Percentiles rank a stretch among this genome's conserved stretches.
Conservation (phyloP, 2,888 invertebrate species). For the Spisula subtruncata region DNA sequence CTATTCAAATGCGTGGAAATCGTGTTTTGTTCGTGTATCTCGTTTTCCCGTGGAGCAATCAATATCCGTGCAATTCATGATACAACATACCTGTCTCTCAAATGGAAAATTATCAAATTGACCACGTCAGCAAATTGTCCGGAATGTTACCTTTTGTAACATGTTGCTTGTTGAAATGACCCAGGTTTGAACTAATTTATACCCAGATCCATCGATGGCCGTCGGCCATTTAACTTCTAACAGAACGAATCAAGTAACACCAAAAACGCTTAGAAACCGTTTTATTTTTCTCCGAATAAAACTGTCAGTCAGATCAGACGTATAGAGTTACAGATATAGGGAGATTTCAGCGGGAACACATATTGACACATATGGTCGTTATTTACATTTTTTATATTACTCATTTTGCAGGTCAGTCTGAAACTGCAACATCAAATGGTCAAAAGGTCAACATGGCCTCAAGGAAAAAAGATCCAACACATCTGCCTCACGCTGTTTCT, state of each 20-base stretch:
- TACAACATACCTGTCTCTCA: too few species aligned
- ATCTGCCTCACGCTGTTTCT: not conserved
- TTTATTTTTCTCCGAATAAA: not conserved
- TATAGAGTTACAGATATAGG: not conserved
- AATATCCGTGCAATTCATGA: too few species aligned
- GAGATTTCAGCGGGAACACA: not conserved
- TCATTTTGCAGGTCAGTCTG: not conserved
- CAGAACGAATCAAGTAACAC: not conserved
- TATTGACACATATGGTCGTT: slow-evolving; percentile 18
- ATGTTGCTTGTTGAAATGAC: not conserved
- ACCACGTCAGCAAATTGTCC: too few species aligned
- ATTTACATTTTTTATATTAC: not conserved
- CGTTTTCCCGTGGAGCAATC: too few species aligned
- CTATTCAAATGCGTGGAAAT: too few species aligned
- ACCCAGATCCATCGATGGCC: not conserved
- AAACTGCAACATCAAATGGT: slow-evolving; percentile 9
- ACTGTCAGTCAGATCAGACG: not conserved
- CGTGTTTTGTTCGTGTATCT: too few species aligned
- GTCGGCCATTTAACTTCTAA: not conserved
- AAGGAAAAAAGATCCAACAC: not conserved
- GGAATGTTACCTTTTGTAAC: too few species aligned
- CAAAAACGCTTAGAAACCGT: not conserved
- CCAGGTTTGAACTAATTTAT: not conserved
- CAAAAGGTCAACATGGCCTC: slow-evolving; percentile 15
- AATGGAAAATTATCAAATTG: too few species aligned